phyloP scores from a whole-genome alignment of 53 echinoderm and acorn worm species.

The Crossaster papposus region DNA sequence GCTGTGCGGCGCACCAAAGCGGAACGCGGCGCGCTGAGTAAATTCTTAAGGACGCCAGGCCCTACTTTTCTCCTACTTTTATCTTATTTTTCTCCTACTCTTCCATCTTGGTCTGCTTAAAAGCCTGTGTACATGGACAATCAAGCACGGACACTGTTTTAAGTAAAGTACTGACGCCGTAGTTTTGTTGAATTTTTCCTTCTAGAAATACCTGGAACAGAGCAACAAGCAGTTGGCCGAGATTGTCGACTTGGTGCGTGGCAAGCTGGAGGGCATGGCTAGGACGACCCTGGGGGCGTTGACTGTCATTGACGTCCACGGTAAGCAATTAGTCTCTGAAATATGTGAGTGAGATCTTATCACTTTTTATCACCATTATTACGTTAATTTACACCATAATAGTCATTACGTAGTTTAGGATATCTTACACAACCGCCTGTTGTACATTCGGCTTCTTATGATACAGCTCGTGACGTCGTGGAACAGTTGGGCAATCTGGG shows the following conservation, averaged over 20 bases:
- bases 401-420: too few species aligned
- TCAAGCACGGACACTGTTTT: neutral
- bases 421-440: neutral
- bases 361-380: neutral
- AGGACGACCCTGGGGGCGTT: constrained; percentile 91
- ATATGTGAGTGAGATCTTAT: neutral
- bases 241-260: constrained; percentile 96
- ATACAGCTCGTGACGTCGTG: constrained; percentile 93
- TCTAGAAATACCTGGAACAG: constrained; percentile 85
- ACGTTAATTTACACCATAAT: neutral
- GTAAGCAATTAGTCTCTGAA: constrained; percentile 59
- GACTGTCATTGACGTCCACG: constrained; percentile 98
- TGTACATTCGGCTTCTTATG: neutral
- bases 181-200: neutral
- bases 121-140: too few species aligned
- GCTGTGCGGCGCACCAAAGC: too few species aligned
- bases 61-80: too few species aligned
- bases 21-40: too few species aligned
- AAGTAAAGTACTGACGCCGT: neutral
- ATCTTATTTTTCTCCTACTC: too few species aligned
- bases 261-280: constrained; percentile 92
- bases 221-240: constrained; percentile 84
- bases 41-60: too few species aligned
- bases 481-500: constrained; percentile 78
- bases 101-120: neutral